Evolutionary conservation across 1,140 invertebrate species (phyloP).

Genomic region (Ceratosolen solmsi): DNA sequence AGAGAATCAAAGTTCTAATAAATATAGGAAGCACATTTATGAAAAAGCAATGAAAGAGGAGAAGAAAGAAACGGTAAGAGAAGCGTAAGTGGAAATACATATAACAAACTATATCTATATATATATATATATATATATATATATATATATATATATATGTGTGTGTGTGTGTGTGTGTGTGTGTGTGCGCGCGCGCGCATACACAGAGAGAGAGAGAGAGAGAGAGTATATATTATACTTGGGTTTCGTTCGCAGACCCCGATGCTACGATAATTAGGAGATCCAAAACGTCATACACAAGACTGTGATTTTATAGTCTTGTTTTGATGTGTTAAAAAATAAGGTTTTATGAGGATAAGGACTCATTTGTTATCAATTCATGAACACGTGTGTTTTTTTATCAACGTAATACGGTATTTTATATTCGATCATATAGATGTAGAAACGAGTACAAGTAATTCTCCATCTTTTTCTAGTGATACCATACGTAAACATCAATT

Average conservation of each 20-base stretch:
- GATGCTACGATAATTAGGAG: neutral
- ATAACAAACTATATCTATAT: too few species aligned
- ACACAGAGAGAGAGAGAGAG: neutral
- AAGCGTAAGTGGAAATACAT: neutral
- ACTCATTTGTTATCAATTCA: neutral
- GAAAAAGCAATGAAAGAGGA: slow-evolving; percentile 11
- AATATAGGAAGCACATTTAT: neutral
- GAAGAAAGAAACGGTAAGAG: neutral
- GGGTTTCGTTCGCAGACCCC: too few species aligned
- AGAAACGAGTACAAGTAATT: neutral
- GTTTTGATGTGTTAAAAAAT: neutral
- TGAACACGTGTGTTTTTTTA: neutral
- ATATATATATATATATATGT: too few species aligned
- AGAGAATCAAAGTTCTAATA: neutral
- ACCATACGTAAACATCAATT: neutral
- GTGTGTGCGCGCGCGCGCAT: neutral
- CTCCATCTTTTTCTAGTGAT: neutral
- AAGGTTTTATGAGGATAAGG: neutral
- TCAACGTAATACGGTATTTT: neutral
- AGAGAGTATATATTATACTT: too few species aligned
- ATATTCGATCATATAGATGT: neutral
- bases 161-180: too few species aligned
- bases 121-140: too few species aligned
- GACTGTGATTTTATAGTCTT: neutral
- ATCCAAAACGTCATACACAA: neutral